These are phyloP conservation scores for Strigamia maritima DNA, from an alignment of 2,888 invertebrate genomes.

Conservation along the genomic window DNA sequence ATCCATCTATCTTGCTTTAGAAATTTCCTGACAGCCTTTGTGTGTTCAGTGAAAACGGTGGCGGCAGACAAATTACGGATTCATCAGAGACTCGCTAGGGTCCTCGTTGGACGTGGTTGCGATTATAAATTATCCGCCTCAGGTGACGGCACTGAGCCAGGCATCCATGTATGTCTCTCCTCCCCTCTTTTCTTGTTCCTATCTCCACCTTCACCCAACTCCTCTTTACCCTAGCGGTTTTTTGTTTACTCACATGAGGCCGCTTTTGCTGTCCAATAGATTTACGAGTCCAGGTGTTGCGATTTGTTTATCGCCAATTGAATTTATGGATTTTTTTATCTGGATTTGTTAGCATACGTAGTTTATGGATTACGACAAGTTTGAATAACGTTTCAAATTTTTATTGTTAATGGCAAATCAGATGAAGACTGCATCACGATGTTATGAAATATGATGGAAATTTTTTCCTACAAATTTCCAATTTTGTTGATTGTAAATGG, in stretches of 20 bases:
- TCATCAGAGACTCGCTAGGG: constrained; percentile 35
- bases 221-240: not conserved
- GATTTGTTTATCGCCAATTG: constrained; percentile 7
- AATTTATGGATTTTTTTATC: not conserved
- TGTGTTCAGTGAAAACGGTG: constrained; percentile 37
- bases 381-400: not conserved
- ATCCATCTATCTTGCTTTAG: constrained; percentile 40
- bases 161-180: constrained; percentile 7
- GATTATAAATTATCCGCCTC: constrained; percentile 35
- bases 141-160: constrained; percentile 24
- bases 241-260: constrained; percentile 34
- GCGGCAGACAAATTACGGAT: constrained; percentile 39
- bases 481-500: constrained; percentile 5
- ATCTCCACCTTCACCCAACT: not conserved
- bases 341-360: constrained; percentile 1
- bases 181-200: constrained; percentile 5
- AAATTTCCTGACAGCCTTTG: constrained; percentile 36
- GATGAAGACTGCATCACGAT: not conserved
- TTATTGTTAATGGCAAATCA: not conserved
- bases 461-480: not conserved
- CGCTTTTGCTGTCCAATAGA: constrained; percentile 11
- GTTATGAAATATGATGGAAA: not conserved
- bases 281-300: constrained; percentile 10
- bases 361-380: not conserved
- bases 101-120: constrained; percentile 35